Conservation (phyloP, 2,888 invertebrate genomes). For the Clepsis dumicolana region DNA sequence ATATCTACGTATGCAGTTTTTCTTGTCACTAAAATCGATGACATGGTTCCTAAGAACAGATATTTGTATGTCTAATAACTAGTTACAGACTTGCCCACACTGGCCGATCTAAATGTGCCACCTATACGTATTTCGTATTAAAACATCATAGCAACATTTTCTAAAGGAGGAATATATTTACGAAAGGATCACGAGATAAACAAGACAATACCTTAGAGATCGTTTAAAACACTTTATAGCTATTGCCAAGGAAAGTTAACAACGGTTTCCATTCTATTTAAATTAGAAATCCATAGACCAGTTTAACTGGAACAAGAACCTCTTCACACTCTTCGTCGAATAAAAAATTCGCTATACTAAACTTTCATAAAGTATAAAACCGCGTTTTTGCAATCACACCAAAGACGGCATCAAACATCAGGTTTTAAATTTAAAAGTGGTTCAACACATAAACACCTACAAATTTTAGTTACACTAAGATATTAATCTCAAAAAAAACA, state of each 20-base stretch:
- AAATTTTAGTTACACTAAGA: not conserved
- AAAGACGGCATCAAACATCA: constrained; percentile 26
- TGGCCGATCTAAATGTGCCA: too few relatives aligned
- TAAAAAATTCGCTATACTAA: constrained; percentile 13
- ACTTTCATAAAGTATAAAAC: constrained; percentile 27
- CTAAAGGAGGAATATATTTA: not conserved
- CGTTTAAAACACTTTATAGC: not conserved
- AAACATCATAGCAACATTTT: too few relatives aligned
- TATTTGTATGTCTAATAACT: too few relatives aligned
- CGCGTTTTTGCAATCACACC: constrained; percentile 13
- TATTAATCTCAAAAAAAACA: not conserved
- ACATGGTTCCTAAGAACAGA: too few relatives aligned
- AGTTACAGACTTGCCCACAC: too few relatives aligned
- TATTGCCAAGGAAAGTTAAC: not conserved
- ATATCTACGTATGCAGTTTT: too few relatives aligned
- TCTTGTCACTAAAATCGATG: too few relatives aligned
- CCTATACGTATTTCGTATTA: too few relatives aligned
- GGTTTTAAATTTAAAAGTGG: not conserved
- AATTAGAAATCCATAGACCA: not conserved
- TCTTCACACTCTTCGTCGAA: not conserved
- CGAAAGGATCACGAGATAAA: not conserved
- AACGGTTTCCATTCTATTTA: not conserved
- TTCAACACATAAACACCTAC: not conserved
- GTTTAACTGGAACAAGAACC: not conserved
- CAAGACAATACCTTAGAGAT: not conserved